These are phyloP conservation scores for Rhinopomastus cyanomelas DNA, from an alignment of 2,113 vertebrate species.

Conservation along the genomic window DNA sequence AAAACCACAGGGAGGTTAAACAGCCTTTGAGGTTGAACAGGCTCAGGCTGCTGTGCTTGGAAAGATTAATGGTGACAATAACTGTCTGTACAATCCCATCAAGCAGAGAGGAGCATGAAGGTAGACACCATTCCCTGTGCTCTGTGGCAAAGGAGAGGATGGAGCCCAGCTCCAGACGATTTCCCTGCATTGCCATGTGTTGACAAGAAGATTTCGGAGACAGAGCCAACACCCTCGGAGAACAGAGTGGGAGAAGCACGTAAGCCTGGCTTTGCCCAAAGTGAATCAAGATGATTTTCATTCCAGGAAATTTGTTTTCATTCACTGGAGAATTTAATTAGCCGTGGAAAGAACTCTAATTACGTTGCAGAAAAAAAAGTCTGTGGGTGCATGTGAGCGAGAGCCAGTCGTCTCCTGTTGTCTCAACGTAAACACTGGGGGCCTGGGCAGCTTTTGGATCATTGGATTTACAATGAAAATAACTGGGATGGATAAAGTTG, in stretches of 20 bases:
- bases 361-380: neutral
- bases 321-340: conserved; percentile 65
- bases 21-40: neutral
- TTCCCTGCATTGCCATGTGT: neutral
- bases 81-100: neutral
- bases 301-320: conserved; percentile 57
- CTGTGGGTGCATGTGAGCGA: neutral
- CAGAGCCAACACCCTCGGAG: conserved; percentile 13
- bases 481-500: neutral
- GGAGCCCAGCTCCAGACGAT: neutral
- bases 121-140: neutral
- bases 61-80: neutral
- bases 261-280: conserved; percentile 4
- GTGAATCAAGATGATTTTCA: conserved; percentile 21
- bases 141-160: neutral
- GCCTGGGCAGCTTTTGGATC: neutral
- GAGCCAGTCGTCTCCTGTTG: conserved; percentile 19
- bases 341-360: conserved; percentile 59
- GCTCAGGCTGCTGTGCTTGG: neutral
- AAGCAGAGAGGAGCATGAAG: neutral
- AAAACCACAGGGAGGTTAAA: too few species aligned
- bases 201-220: neutral
- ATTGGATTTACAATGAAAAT: neutral
- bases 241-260: neutral
- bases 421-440: conserved; percentile 48